These are phyloP conservation scores for Aquatica leii DNA, from an alignment of 2,888 invertebrate species.

Conservation along the genomic window DNA sequence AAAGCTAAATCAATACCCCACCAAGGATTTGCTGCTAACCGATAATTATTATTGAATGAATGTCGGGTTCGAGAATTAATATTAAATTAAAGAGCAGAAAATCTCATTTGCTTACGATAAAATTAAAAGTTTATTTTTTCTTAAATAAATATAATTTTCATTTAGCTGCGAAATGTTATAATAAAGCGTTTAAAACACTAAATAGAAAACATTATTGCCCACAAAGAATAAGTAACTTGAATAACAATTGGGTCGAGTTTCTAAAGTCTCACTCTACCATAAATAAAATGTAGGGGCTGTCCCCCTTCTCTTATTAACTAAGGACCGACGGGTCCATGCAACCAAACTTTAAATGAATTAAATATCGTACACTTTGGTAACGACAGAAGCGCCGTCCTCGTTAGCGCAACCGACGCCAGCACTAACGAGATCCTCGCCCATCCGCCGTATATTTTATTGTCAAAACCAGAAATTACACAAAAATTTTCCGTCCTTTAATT, in stretches of 20 bases:
- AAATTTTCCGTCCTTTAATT: conserved; percentile 34
- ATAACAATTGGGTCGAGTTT: conserved; percentile 35
- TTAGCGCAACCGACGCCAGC: conserved; percentile 35
- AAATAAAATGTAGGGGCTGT: conserved; percentile 45
- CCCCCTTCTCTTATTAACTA: conserved; percentile 41
- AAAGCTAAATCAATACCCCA: conserved; percentile 14
- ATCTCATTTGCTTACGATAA: conserved; percentile 7
- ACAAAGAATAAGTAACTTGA: conserved; percentile 18
- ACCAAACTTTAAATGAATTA: conserved; percentile 50
- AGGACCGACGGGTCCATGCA: conserved; percentile 43
- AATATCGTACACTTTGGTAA: conserved; percentile 44
- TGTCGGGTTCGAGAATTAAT: conserved; percentile 23
- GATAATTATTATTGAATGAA: conserved; percentile 27
- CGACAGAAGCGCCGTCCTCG: conserved; percentile 40
- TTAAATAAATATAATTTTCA: neutral
- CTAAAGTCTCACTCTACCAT: conserved; percentile 40
- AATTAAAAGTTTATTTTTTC: conserved; percentile 1
- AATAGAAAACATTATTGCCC: conserved; percentile 15
- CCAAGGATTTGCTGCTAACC: conserved; percentile 15
- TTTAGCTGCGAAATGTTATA: neutral
- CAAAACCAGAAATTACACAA: conserved; percentile 36
- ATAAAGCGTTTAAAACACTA: neutral
- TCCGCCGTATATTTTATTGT: conserved; percentile 33
- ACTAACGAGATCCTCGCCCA: conserved; percentile 34
- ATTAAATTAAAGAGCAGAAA: conserved; percentile 14